A percentile compares a stretch with the other conserved stretches of the same genome.
phyloP scores from a whole-genome alignment of 2,888 invertebrate genomes.

The Leistus spinibarbis region DNA sequence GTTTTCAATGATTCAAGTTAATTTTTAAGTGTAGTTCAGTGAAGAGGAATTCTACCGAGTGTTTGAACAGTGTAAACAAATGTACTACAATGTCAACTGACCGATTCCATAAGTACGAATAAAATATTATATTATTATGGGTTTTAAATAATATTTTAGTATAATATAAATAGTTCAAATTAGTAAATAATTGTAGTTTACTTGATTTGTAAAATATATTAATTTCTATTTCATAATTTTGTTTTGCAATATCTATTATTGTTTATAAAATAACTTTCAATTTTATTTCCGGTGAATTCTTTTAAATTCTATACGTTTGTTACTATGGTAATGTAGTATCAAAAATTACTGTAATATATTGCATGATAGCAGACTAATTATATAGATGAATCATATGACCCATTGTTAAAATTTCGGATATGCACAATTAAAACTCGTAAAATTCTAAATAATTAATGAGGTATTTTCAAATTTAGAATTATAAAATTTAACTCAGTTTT shows the following conservation, averaged over 20 bases:
- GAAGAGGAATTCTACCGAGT: slow-evolving; percentile 35
- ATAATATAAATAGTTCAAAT: too few relatives aligned
- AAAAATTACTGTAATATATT: background rate
- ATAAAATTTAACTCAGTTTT: background rate
- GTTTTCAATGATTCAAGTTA: background rate
- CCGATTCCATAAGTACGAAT: slow-evolving; percentile 67
- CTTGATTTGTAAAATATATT: background rate
- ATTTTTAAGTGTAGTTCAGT: slow-evolving; percentile 22
- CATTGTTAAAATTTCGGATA: background rate
- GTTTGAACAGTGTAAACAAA: slow-evolving; percentile 45
- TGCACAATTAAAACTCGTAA: background rate
- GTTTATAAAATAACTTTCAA: background rate
- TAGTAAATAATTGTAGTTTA: background rate
- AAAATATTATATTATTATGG: background rate
- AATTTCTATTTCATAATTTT: background rate
- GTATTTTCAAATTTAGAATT: background rate
- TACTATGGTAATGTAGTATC: background rate
- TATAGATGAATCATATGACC: background rate
- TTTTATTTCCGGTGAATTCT: background rate
- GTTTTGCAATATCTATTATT: background rate
- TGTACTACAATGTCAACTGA: slow-evolving; percentile 64
- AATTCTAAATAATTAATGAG: background rate
- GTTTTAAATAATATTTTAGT: background rate
- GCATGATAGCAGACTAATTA: background rate
- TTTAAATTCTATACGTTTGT: background rate